These are phyloP conservation scores for Numida meleagris DNA, from an alignment of 2,113 vertebrate genomes.

Conservation along the genomic window DNA sequence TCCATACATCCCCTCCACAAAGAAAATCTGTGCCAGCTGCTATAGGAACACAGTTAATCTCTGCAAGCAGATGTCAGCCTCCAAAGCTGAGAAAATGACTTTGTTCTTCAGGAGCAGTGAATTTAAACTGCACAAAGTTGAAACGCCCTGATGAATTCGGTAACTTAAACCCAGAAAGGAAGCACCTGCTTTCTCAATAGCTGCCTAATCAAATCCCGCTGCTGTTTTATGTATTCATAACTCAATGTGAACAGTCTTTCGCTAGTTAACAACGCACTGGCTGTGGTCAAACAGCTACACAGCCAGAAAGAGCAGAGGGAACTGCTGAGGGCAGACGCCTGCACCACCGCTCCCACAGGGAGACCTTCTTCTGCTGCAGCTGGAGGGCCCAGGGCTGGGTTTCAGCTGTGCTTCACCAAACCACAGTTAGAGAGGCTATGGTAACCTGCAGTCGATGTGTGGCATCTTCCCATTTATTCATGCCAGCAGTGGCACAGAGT, in stretches of 20 bases:
- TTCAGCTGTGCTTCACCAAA: background rate
- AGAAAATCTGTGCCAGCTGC: slow-evolving; percentile 5
- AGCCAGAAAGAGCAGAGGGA: background rate
- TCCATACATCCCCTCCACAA: background rate
- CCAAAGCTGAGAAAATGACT: slow-evolving; percentile 63
- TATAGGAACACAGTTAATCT: slow-evolving; percentile 63
- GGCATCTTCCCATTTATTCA: background rate
- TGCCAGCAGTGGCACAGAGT: background rate
- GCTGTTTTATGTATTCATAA: background rate
- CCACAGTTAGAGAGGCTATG: background rate
- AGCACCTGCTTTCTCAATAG: slow-evolving; percentile 69
- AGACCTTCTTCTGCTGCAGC: background rate
- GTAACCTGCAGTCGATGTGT: background rate
- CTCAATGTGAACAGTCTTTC: background rate
- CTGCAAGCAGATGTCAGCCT: slow-evolving; percentile 57
- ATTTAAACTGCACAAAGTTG: slow-evolving; percentile 25
- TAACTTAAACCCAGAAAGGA: slow-evolving; percentile 25
- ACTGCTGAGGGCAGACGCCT: background rate
- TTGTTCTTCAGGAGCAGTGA: slow-evolving; percentile 55
- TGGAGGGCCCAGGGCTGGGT: background rate
- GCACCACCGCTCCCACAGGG: background rate
- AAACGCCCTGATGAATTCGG: slow-evolving; percentile 35
- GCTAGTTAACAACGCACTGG: background rate
- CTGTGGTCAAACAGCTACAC: accelerated
- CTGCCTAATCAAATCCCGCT: background rate